Base-by-base conservation (phyloP, 2,113 vertebrate genomes). In the Scopus umbretta region DNA sequence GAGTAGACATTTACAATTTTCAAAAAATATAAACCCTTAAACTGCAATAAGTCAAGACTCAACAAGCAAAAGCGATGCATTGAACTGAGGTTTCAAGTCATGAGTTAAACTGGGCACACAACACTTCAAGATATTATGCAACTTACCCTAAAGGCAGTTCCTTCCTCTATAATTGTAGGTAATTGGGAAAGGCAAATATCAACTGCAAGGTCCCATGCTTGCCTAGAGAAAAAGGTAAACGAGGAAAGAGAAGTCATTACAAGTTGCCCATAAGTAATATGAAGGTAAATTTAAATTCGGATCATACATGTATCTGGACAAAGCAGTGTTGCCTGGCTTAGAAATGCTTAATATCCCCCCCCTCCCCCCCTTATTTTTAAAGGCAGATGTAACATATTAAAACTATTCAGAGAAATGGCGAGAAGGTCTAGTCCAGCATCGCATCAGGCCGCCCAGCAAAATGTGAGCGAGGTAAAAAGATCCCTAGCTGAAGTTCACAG, bases 111-210 rank as follows among this genome's bases (percentile, higher is more conserved):
- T 10, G 50, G 26, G 32, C 74, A 73, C 43, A 40, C 1, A 16
- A 16, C 11, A 1, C 5, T 8, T 7, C 27, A 15, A 30, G 26
- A 4, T 10, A 10, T 18, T 1, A 19, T 26, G 58, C 79, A 38
- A 94, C 99, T 99, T 96, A 99, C 99, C 98, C 99, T 98, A 96
- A 99, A 99, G 21, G 99, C 99, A 5, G 99, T 99, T 95, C 99
- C 99, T 80, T 99, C 99, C 96, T 99, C 99, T 7, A 99, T 99
- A 96, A 99, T 99, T 38, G 99, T 99, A 11, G 99, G 99, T 78
- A 99, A 98, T 95, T 99, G 99, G 81, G 99, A 99, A 76, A 99
- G 99, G 94, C 99, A 99, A 86, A 99, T 99, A 97, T 99, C 99
- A 84, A 99, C 99, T 0, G 99, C 99, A 3, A 99, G 98, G 97